A percentile compares a stretch with the other conserved stretches of the same genome.
Conservation (phyloP, 2,113 vertebrate genomes). For the Rana temporaria region DNA sequence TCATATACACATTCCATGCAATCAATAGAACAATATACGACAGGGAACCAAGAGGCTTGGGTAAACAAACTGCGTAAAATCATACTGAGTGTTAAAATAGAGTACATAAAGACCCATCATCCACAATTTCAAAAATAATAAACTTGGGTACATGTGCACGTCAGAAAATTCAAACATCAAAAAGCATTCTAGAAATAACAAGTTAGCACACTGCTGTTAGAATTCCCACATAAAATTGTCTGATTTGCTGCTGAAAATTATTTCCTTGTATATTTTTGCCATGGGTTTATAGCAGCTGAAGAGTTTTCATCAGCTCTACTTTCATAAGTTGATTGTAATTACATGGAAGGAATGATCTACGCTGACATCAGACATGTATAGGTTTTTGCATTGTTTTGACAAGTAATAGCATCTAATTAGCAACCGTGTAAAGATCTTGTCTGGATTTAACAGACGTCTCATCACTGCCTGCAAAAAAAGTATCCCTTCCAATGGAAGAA, state of each 20-base stretch:
- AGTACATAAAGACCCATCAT: too few species aligned
- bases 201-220: too few species aligned
- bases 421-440: conserved; percentile 9
- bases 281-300: conserved; percentile 6
- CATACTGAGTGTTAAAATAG: too few species aligned
- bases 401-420: conserved; percentile 35
- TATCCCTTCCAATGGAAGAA: background rate
- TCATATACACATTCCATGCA: too few species aligned
- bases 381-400: conserved; percentile 39
- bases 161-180: too few species aligned
- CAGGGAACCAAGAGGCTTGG: too few species aligned
- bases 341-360: conserved; percentile 24
- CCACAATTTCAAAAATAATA: too few species aligned
- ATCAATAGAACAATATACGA: too few species aligned
- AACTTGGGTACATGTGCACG: too few species aligned
- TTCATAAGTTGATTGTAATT: conserved; percentile 39
- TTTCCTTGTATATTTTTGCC: conserved; percentile 24
- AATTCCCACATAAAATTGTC: too few species aligned
- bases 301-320: conserved; percentile 36
- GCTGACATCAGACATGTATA: conserved; percentile 22
- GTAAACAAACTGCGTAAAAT: too few species aligned
- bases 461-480: conserved; percentile 5
- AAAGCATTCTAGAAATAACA: too few species aligned
- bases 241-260: conserved; percentile 1
- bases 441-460: conserved; percentile 16